Conservation (phyloP, 2,113 vertebrate genomes). For the Brachirus orientalis region DNA sequence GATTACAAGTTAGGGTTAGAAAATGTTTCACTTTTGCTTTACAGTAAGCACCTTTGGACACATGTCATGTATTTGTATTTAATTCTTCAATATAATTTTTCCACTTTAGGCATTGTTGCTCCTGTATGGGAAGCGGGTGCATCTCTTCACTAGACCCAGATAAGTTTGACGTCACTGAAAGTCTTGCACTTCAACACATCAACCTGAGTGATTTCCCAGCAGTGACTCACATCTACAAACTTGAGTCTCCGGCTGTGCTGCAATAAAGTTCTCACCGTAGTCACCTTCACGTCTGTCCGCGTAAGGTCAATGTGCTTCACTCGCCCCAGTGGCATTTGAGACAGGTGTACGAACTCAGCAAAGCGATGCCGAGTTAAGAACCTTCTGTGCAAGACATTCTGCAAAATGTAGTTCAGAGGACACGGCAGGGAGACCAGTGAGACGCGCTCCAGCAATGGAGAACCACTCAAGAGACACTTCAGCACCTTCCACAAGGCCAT, state of each 20-base stretch:
- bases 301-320: slow-evolving; percentile 53
- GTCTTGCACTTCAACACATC: slow-evolving; percentile 16
- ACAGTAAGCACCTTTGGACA: too few species aligned
- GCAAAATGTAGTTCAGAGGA: slow-evolving; percentile 67
- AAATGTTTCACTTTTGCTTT: too few species aligned
- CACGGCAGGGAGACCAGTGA: slow-evolving; percentile 78
- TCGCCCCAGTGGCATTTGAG: slow-evolving; percentile 39
- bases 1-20: too few species aligned
- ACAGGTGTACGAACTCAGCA: neutral
- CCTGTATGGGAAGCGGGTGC: too few species aligned
- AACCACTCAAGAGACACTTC: slow-evolving; percentile 66
- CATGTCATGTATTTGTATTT: too few species aligned
- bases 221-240: slow-evolving; percentile 72
- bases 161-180: slow-evolving; percentile 33
- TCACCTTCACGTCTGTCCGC: slow-evolving; percentile 69
- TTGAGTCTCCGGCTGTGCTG: slow-evolving; percentile 54
- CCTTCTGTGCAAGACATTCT: slow-evolving; percentile 13
- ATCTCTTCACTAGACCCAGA: slow-evolving; percentile 44
- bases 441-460: slow-evolving; percentile 72
- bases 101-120: too few species aligned
- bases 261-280: slow-evolving; percentile 58
- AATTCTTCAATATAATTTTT: too few species aligned
- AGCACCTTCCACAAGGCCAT: slow-evolving; percentile 65
- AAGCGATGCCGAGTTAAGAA: rapidly evolving
- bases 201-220: slow-evolving; percentile 67